phyloP scores from a whole-genome alignment of 2,888 invertebrate genomes.

The Hypercompe scribonia region DNA sequence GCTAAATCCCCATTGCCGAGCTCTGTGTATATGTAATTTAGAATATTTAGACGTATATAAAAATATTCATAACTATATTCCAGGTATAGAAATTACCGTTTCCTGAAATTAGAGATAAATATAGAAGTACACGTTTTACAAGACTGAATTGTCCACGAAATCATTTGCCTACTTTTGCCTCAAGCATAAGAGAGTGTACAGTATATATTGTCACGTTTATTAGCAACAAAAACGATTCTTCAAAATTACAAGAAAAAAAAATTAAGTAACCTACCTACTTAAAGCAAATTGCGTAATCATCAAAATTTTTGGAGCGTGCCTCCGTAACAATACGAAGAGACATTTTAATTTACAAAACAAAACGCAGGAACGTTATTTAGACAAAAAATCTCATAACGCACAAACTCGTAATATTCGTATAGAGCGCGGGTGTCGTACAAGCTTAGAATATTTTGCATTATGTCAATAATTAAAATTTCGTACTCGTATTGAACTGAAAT shows the following conservation, averaged over 20 bases:
- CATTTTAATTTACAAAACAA: conserved; percentile 32
- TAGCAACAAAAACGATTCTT: not conserved
- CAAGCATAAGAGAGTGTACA: not conserved
- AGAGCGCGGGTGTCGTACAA: conserved; percentile 23
- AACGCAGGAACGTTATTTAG: conserved; percentile 40
- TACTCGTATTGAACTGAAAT: conserved; percentile 44
- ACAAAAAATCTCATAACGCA: conserved; percentile 35
- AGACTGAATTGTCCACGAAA: not conserved
- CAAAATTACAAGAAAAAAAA: not conserved
- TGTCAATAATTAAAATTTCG: conserved; percentile 39
- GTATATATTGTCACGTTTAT: not conserved
- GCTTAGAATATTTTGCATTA: conserved; percentile 45
- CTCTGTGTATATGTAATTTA: not conserved
- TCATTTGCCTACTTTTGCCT: not conserved
- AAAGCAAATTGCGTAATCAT: conserved; percentile 12
- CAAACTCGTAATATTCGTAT: conserved; percentile 20
- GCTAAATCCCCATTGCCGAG: too few species aligned
- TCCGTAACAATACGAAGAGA: not conserved
- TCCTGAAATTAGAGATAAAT: not conserved
- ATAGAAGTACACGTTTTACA: not conserved
- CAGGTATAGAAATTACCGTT: not conserved
- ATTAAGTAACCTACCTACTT: not conserved
- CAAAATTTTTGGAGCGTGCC: not conserved
- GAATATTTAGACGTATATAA: not conserved
- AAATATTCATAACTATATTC: too few species aligned